phyloP scores from a whole-genome alignment of 1,140 invertebrate species.

The Pemphigus obesinymphae region DNA sequence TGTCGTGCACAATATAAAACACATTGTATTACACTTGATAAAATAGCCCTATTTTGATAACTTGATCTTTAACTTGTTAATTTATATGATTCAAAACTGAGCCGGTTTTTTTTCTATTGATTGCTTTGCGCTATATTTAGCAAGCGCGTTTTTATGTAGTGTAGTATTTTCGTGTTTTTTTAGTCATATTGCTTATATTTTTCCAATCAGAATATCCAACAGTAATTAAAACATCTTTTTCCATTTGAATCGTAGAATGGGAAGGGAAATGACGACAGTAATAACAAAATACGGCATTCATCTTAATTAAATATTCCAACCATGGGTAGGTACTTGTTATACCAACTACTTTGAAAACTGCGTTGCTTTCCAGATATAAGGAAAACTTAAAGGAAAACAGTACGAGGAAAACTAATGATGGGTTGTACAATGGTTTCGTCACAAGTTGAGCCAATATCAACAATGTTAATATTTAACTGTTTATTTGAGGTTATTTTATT shows the following conservation, averaged over 20 bases:
- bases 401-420: neutral
- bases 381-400: no score
- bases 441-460: no score
- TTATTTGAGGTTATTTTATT: no score
- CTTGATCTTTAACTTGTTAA: neutral
- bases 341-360: neutral
- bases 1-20: neutral
- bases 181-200: no score
- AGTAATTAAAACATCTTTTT: no score
- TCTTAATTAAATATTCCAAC: neutral
- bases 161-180: neutral
- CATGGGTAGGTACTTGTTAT: neutral
- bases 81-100: neutral
- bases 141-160: neutral
- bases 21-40: neutral
- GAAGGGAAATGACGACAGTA: neutral
- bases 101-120: neutral
- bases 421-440: no score
- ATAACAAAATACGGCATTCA: neutral
- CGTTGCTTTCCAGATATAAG: neutral
- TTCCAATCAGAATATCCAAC: no score
- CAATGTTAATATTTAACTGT: no score
- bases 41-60: neutral
- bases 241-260: no score
- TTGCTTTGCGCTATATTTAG: neutral